Evolutionary conservation across 2,888 invertebrate genomes (phyloP), one percentile per base, ranked within the genome.

Genomic region (Gisinianus flammeolus): DNA sequence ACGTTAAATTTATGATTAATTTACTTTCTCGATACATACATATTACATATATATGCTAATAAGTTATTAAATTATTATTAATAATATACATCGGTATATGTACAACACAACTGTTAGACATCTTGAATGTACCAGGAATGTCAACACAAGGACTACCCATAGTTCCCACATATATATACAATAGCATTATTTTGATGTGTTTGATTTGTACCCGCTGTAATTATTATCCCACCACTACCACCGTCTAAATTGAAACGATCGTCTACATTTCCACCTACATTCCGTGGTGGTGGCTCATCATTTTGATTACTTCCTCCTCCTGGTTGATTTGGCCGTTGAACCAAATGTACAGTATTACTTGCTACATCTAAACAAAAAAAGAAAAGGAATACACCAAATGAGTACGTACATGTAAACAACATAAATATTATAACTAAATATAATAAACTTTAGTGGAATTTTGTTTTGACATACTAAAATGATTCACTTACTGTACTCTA

Each of bases 261-360:
- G 52, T 71, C 66, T 19, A n/a, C 56, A 28, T 10, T 58, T 24
- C 19, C 62, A 16, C 22, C n/a, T 24, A 19, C 12, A 16, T 72
- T 72, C 5, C 64, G 62, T 6, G 78, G 72, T 6, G 80, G 79
- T 16, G 82, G 81, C 12, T 81, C 80, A 75, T 83, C 81, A 78
- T 80, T 83, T 54, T 76, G 79, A 66, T 67, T 80, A 75, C 71
- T 69, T 30, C 79, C 82, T 31, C 79, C 77, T 35, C 82, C 79
- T n/a, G 80, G 81, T 2, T 88, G 88, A 2, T 89, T 88, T 0
- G 88, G 86, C 35, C 88, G 86, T 82, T 88, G 87, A 16, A 90
- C 89, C 77, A 89, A 86, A 85, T 90, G 90, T 26, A 90, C 86
- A n/a, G 88, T 88, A 84, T 89, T 89, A 16, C 88, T 89, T 83